Base-by-base conservation (phyloP, 2,113 vertebrate species). In the Hypanus sabinus region DNA sequence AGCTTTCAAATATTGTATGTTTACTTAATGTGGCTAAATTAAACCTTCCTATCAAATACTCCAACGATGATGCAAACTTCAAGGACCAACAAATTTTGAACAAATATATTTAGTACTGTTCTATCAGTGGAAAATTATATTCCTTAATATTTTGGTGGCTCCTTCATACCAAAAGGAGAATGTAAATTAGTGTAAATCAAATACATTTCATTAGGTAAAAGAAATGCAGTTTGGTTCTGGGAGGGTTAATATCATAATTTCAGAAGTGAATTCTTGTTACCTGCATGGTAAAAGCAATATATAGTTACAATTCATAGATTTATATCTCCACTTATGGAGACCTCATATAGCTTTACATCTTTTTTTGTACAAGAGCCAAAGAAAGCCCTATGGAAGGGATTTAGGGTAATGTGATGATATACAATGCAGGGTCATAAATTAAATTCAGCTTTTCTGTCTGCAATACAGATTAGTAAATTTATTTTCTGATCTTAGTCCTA, bases 371-470 rank as follows among this genome's bases (percentile, higher is more conserved):
- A 71, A 71, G 71, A 55, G 91, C 91, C 70, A 93, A 73, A 92
- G 90, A 92, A 92, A 46, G 90, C 33, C 65, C 36, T 36, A 71
- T 70, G 90, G 90, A 71, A 71, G 33, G 90, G 36, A 71, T 92
- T 90, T 90, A 90, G 30, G 85, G 30, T 65, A 65, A 90, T 90
- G 85, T 90, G 85, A 90, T 90, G 90, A 92, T 92, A 46, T 92
- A 92, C 68, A 71, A 71, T 71, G 65, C 22, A 46, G 65, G 33
- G 68, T 46, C 90, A 92, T 92, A 71, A 92, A 92, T 73, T 71
- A 93, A 46, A 73, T 93, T 93, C 90, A 71, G 33, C 90, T 46
- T 92, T 92, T 71, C 36, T 92, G 90, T 65, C 68, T 92, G 68
- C 68, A 92, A 71, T 92, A 92, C 70, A 14, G 65, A 92, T 92